Evolutionary conservation across 2,113 vertebrate genomes (phyloP), one percentile per base, ranked within the genome.

Genomic region (Corydoras sp.): DNA sequence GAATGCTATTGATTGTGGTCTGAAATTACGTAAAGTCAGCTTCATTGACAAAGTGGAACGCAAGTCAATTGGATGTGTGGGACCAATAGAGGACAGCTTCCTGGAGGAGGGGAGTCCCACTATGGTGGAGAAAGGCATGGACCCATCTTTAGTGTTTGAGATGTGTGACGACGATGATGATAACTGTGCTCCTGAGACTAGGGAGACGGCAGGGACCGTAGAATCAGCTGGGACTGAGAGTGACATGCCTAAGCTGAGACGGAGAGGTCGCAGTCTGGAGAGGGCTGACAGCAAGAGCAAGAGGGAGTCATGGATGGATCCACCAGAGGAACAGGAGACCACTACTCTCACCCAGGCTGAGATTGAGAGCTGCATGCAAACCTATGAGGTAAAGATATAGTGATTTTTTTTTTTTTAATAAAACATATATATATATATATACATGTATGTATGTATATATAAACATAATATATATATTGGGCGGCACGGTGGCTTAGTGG

Each of bases 321-420:
- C 95, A 0, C 96, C 97, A 0, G 91, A 93, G 54, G 94, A 94
- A 75, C 89, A 83, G 2, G 90, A 86, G 66, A 83, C 84, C 11
- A 85, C 83, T 0, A 91, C 89, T 9, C 92, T 98, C 35, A 92
- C 95, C 1, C 95, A 98, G 86, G 97, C 95, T 0, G 97, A 99
- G 87, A 89, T 97, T 30, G 97, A 99, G 85, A 98, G 95, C 90
- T 97, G 96, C 82, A 98, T 98, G 96, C 93, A 93, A 86, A 94
- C 91, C 13, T 96, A 96, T 0, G 89, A 93, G 90, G 97, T 97
- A 80, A 88, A 88, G 7, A 70, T 1, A 54, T 30, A 62, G 9
- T 15, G 35, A 43, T 43, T 43, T 2, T 43, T 35, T 4, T 35
- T 35, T 43, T 0, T 24, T 43, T 43, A 43, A 43, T 49, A 7